Percentiles rank a stretch among this genome's conserved stretches.
phyloP scores from a whole-genome alignment of 92 coral and sea anemone species.

The Montipora capitata region DNA sequence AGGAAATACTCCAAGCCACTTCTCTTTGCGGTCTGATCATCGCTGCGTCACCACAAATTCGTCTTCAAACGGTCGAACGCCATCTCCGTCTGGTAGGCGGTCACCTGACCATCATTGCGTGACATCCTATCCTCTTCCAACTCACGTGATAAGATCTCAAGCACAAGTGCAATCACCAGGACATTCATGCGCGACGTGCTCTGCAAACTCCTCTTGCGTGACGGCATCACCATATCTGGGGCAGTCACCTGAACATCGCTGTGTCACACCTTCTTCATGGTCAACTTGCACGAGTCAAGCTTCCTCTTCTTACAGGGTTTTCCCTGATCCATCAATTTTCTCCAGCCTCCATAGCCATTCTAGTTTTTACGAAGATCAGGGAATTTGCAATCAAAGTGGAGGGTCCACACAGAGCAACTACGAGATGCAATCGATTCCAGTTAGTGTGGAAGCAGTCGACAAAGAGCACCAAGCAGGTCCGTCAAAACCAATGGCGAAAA shows the following conservation, averaged over 20 bases:
- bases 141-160: conserved; percentile 3
- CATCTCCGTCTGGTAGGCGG: conserved; percentile 6
- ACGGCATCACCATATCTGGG: not conserved
- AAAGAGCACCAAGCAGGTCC: not conserved
- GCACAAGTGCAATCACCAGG: conserved; percentile 2
- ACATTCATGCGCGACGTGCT: not conserved
- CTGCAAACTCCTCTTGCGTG: not conserved
- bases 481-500: not conserved
- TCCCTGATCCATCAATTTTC: conserved; percentile 20
- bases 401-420: conserved; percentile 3
- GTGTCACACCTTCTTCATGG: not conserved
- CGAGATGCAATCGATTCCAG: conserved; percentile 4
- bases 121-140: not conserved
- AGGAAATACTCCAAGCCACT: not conserved
- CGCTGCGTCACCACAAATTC: not conserved
- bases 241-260: conserved; percentile 20
- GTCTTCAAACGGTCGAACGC: conserved; percentile 1
- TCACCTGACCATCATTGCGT: conserved; percentile 10
- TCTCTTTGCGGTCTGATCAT: not conserved
- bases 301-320: not conserved
- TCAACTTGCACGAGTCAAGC: not conserved
- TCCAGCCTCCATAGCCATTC: not conserved
- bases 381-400: conserved; percentile 14
- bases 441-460: conserved; percentile 34
- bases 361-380: conserved; percentile 23